These are phyloP conservation scores for Molorchus minor DNA, from an alignment of 2,888 invertebrate species.

Conservation along the genomic window DNA sequence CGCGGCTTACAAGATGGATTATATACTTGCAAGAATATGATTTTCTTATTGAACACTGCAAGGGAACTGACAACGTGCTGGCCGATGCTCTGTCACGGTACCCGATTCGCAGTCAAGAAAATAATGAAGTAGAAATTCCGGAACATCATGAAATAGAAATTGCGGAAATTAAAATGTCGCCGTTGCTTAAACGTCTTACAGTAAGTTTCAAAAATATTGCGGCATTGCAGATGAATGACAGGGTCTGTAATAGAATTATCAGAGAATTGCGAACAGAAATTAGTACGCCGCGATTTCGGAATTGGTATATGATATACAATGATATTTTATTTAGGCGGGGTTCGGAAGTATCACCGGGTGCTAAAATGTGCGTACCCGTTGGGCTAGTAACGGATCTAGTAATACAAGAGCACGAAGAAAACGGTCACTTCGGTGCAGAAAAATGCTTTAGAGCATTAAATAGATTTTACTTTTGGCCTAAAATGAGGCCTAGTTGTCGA, in stretches of 20 bases:
- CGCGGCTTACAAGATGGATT: constrained; percentile 15
- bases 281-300: no score
- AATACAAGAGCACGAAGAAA: background rate
- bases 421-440: constrained; percentile 9
- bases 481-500: background rate
- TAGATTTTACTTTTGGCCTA: background rate
- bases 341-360: no score
- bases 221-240: background rate
- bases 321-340: background rate
- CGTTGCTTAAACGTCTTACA: no score
- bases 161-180: no score
- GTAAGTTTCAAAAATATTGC: no score
- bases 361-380: background rate
- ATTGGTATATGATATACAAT: background rate
- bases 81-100: constrained; percentile 18
- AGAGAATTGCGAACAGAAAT: background rate
- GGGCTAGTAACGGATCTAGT: background rate
- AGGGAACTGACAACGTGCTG: constrained; percentile 15
- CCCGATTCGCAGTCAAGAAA: no score
- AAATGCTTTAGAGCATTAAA: background rate
- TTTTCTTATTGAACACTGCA: constrained; percentile 12
- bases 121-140: no score
- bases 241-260: background rate
- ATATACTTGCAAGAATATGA: constrained; percentile 18
- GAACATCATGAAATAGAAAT: no score